Evolutionary conservation across 1,140 invertebrate species (phyloP).

Genomic region (Drosophila pandora): DNA sequence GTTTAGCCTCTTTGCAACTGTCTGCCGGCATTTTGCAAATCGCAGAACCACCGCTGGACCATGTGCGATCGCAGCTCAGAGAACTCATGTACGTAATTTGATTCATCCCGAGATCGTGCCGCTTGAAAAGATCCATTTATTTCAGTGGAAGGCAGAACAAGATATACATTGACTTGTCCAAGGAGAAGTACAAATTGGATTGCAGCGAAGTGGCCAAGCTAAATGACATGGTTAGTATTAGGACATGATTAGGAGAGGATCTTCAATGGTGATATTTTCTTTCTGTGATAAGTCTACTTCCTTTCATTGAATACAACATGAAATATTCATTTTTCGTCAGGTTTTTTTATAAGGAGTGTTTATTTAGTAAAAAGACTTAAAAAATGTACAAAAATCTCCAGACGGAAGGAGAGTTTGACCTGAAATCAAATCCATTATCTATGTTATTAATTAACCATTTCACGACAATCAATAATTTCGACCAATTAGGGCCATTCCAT

Average conservation of each 20-base stretch:
- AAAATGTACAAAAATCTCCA: not conserved
- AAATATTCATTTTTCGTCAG: not conserved
- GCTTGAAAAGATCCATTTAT: not conserved
- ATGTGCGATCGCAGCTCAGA: constrained; percentile 66
- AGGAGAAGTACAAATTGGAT: constrained; percentile 76
- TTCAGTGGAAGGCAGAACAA: constrained; percentile 77
- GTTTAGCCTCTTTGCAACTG: constrained; percentile 58
- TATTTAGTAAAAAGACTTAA: not conserved
- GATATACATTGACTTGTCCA: constrained; percentile 78
- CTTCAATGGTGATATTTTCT: no score
- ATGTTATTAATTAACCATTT: not conserved
- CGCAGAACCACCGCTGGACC: constrained; percentile 62
- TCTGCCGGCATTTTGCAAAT: constrained; percentile 66
- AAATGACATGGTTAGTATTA: constrained; percentile 68
- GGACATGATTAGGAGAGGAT: no score
- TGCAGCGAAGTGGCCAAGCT: constrained; percentile 66
- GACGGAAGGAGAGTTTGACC: not conserved
- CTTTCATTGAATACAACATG: no score
- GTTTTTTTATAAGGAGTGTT: not conserved
- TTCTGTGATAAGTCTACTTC: no score
- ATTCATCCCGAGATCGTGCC: not conserved
- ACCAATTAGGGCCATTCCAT: constrained; percentile 18
- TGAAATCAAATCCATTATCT: not conserved
- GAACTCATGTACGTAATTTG: constrained; percentile 69
- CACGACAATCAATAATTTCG: constrained; percentile 4